phyloP scores from a whole-genome alignment of 2,113 vertebrate genomes.

The Crotalus tigris region DNA sequence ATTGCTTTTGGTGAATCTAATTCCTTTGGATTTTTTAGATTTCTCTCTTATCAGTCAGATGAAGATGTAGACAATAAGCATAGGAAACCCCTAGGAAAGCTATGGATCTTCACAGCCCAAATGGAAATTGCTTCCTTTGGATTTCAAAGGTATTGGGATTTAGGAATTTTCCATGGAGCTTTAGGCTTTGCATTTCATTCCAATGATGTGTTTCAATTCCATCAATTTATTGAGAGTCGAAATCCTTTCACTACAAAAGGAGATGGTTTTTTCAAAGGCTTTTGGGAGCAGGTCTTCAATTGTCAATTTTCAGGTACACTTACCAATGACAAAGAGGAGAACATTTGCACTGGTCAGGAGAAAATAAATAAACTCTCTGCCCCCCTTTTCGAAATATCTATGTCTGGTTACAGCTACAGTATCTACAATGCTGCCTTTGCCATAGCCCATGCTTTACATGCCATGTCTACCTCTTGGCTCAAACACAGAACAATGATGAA shows the following conservation, averaged over 20 bases:
- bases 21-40: background rate
- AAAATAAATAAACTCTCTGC: background rate
- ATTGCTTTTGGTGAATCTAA: background rate
- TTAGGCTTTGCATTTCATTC: background rate
- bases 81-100: background rate
- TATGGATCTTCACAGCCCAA: background rate
- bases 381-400: background rate
- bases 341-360: background rate
- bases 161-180: background rate
- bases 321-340: background rate
- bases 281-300: background rate
- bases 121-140: background rate
- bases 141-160: background rate
- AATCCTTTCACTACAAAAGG: background rate
- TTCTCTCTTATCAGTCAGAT: background rate
- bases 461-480: background rate
- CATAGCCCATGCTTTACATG: background rate
- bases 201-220: background rate
- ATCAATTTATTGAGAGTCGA: background rate
- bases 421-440: background rate
- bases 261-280: conserved; percentile 6
- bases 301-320: background rate
- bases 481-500: background rate
- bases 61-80: background rate
- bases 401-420: background rate